These are phyloP conservation scores for Bombus superbus DNA, from an alignment of 1,140 invertebrate genomes.

Conservation along the genomic window DNA sequence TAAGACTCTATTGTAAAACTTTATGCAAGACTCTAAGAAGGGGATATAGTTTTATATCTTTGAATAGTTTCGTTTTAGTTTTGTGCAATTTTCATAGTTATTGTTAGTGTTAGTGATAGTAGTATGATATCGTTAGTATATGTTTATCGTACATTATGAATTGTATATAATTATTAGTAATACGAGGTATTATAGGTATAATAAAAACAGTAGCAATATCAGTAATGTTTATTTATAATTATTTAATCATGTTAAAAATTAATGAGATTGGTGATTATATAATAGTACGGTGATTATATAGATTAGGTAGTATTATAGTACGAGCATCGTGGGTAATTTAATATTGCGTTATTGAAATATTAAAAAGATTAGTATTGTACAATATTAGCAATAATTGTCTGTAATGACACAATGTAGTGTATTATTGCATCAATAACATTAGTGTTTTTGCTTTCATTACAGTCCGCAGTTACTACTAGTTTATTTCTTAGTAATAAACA, in stretches of 20 bases:
- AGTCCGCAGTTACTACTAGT: background rate
- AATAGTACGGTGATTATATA: background rate
- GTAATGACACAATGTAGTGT: too few relatives aligned
- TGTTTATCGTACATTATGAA: background rate
- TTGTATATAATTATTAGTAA: background rate
- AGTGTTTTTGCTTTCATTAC: background rate
- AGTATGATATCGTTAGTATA: background rate
- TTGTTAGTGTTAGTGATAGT: background rate
- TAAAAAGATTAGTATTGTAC: too few relatives aligned
- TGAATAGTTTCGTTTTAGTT: background rate
- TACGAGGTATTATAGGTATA: background rate
- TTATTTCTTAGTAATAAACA: background rate
- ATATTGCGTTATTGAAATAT: background rate
- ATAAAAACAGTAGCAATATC: background rate
- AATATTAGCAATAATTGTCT: too few relatives aligned
- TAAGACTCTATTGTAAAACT: background rate
- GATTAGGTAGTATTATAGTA: background rate
- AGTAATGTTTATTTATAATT: background rate
- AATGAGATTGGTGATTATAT: background rate
- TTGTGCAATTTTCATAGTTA: background rate
- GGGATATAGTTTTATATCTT: background rate
- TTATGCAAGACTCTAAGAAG: background rate
- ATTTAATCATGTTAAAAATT: background rate
- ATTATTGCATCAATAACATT: too few relatives aligned
- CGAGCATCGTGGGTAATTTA: background rate